Conservation (phyloP, 2,797 vertebrate species). For the Anabacerthia variegaticeps region DNA sequence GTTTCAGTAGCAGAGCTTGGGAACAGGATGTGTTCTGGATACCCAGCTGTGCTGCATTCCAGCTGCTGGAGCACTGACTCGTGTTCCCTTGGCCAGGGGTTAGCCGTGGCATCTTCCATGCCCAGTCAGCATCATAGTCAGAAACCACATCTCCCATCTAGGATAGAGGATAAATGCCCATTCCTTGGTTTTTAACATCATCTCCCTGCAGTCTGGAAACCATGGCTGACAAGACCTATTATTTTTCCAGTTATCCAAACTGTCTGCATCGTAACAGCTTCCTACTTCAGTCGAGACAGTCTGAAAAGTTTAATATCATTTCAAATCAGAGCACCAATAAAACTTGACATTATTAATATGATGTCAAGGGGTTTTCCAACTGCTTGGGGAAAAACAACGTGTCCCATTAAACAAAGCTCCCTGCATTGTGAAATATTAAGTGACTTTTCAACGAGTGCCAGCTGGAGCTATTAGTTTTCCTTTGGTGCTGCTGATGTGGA, state of each 20-base stretch:
- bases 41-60: rapidly evolving
- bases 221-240: constrained; percentile 30
- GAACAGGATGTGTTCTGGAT: rapidly evolving
- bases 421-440: constrained; percentile 74
- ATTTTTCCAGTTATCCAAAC: constrained; percentile 43
- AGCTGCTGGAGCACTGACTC: rapidly evolving
- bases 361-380: constrained; percentile 74
- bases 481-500: constrained; percentile 42
- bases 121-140: rapidly evolving
- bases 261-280: constrained; percentile 65
- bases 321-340: constrained; percentile 78
- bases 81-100: rapidly evolving
- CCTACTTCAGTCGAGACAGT: constrained; percentile 68
- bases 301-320: constrained; percentile 80
- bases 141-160: rapidly evolving
- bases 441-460: constrained; percentile 73
- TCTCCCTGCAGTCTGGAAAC: neutral
- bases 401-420: constrained; percentile 75
- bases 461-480: constrained; percentile 75
- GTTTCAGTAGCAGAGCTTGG: rapidly evolving
- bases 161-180: rapidly evolving
- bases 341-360: constrained; percentile 79
- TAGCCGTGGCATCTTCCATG: rapidly evolving
- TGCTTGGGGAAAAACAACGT: constrained; percentile 74
- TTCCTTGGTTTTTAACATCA: neutral